Evolutionary conservation across 2,113 vertebrate genomes (phyloP).

Genomic region (Pterocles gutturalis): DNA sequence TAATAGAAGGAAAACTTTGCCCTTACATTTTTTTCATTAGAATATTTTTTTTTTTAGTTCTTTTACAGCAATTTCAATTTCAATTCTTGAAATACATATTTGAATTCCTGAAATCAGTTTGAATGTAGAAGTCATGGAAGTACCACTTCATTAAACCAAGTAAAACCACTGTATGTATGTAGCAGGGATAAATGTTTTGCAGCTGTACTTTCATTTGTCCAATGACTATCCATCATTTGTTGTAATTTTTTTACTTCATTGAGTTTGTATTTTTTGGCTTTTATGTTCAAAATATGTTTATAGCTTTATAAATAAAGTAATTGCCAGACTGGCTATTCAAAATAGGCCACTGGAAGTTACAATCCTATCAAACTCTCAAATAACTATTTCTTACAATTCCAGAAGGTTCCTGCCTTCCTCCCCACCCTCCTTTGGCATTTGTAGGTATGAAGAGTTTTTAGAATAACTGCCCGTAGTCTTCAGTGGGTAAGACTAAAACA

Average conservation of each 20-base stretch:
- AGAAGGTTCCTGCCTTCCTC: neutral
- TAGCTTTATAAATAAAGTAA: constrained; percentile 78
- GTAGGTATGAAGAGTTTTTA: neutral
- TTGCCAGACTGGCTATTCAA: constrained; percentile 63
- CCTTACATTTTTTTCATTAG: neutral
- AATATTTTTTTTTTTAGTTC: neutral
- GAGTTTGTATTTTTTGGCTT: constrained; percentile 71
- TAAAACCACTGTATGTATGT: constrained; percentile 60
- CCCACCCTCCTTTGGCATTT: neutral
- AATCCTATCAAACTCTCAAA: neutral
- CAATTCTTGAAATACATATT: neutral
- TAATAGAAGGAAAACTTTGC: neutral
- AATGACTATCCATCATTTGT: constrained; percentile 14
- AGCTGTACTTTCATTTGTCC: constrained; percentile 40
- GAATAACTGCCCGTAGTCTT: neutral
- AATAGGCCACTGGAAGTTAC: constrained; percentile 52
- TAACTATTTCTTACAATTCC: neutral
- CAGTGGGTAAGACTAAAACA: neutral
- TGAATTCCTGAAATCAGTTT: constrained; percentile 14
- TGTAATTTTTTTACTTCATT: constrained; percentile 61
- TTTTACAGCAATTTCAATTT: constrained; percentile 21
- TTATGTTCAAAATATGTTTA: constrained; percentile 74
- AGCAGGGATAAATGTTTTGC: constrained; percentile 53
- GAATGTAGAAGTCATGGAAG: constrained; percentile 63
- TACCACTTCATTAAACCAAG: constrained; percentile 30